Evolutionary conservation across 2,797 vertebrate species (phyloP).

Genomic region (Euphonia xanthogaster): DNA sequence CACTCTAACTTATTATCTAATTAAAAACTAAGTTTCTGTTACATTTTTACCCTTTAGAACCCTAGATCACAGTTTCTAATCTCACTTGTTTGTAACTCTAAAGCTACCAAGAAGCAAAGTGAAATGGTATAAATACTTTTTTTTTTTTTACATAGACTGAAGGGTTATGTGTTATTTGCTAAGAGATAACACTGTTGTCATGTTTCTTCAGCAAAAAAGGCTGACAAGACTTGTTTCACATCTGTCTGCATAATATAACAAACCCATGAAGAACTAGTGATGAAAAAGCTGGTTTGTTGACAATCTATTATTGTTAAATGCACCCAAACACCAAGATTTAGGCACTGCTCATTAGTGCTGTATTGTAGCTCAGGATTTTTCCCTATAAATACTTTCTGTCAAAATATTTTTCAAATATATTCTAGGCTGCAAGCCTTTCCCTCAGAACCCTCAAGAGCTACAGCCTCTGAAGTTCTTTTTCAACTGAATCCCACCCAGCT

Average conservation of each 20-base stretch:
- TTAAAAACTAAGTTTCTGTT: not conserved
- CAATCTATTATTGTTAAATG: slow-evolving; percentile 40
- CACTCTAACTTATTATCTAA: not conserved
- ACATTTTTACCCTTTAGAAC: not conserved
- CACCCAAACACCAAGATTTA: slow-evolving; percentile 56
- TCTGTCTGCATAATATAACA: slow-evolving; percentile 46
- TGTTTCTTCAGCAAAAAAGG: slow-evolving; percentile 33
- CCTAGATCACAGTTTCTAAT: not conserved
- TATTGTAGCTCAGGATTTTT: slow-evolving; percentile 24
- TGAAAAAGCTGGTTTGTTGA: slow-evolving; percentile 46
- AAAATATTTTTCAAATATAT: not conserved
- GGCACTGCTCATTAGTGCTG: slow-evolving; percentile 37
- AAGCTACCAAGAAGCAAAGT: not conserved
- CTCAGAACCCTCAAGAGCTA: not conserved
- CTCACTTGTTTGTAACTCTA: not conserved
- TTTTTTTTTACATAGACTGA: not conserved
- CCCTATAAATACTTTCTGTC: not conserved
- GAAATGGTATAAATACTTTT: not conserved
- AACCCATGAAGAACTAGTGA: slow-evolving; percentile 28
- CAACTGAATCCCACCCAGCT: not conserved
- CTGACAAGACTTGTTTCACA: slow-evolving; percentile 58
- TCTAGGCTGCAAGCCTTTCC: not conserved
- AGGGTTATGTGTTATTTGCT: not conserved
- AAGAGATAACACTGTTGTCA: not conserved
- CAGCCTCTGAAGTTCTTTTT: not conserved